Base-by-base conservation (phyloP, 2,888 invertebrate genomes). In the Laspeyria flexula region DNA sequence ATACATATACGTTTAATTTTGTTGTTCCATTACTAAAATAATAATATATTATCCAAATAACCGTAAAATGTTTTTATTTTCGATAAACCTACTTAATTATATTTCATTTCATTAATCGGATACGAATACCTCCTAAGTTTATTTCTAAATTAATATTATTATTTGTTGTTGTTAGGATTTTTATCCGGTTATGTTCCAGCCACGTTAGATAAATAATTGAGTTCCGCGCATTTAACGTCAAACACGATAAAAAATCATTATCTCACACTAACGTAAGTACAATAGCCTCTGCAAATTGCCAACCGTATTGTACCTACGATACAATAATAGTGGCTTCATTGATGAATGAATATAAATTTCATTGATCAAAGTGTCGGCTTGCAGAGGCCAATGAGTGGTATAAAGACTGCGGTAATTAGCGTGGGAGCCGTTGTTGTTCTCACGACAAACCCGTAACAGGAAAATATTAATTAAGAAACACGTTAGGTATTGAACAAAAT, bases 381-480 rank as follows among this genome's bases (percentile, higher is more conserved):
- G 65, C 67, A 71, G 71, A 79, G 75, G 76, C 71, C 79, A 76
- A 75, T 73, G 73, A 80, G 79, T 75, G 67, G 77, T 76, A 77
- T 77, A 79, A 79, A 82, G 75, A 75, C 61, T 71, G 67, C 55
- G 47, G 67, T 70, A 88, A 90, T 88, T 85, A 86, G 82, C 88
- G 90, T 90, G 89, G 87, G 90, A 90, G 82, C 72, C 72, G 62
- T 59, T 62, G 69, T 55, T 60, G 75, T 88, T 90, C 90, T 80
- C 90, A 90, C 88, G 87, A 75, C 73, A 73, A 66, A 73, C 64
- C 77, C 79, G 75, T 73, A 77, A 76, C 81, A 83, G 82, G 83
- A 82, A 82, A 85, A 85, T 82, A 80, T 75, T 77, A 79, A 82
- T 81, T 81, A 78, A 74, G 66, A 78, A 79, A 81, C 74, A 75